Evolutionary conservation across 1,140 invertebrate genomes (phyloP).

Genomic region (Leptinotarsa undecemlineata): DNA sequence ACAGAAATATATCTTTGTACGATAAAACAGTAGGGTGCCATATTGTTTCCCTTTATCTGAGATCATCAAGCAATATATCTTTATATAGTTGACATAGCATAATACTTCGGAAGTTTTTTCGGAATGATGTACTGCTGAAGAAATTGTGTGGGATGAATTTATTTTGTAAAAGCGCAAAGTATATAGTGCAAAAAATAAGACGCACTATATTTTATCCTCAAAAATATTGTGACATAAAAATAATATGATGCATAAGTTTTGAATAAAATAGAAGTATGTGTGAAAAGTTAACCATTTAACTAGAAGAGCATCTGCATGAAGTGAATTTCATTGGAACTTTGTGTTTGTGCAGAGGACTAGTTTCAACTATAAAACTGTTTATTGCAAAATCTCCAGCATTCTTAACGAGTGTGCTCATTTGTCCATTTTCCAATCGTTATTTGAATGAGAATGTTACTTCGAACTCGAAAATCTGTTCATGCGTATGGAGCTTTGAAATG

Average conservation of each 20-base stretch:
- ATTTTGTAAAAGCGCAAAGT: too few species aligned
- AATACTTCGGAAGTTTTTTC: background rate
- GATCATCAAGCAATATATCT: conserved; percentile 2
- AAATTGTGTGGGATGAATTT: background rate
- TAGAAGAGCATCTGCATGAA: background rate
- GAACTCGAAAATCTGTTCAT: too few species aligned
- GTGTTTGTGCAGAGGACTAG: too few species aligned
- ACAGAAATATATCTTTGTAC: conserved; percentile 3
- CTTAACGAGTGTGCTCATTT: too few species aligned
- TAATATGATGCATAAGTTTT: background rate
- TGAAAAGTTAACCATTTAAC: background rate
- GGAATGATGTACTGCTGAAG: background rate
- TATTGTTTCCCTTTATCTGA: background rate
- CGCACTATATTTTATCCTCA: background rate
- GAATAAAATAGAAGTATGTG: background rate
- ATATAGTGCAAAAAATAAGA: too few species aligned
- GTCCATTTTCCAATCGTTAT: too few species aligned
- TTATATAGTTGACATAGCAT: background rate
- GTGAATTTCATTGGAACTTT: background rate
- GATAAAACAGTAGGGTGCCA: background rate
- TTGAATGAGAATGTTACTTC: too few species aligned
- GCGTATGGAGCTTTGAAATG: too few species aligned
- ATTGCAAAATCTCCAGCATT: too few species aligned
- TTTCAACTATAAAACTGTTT: too few species aligned
- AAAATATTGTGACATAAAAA: background rate